phyloP scores from a whole-genome alignment of 2,113 vertebrate genomes.

The Mungos mungo region DNA sequence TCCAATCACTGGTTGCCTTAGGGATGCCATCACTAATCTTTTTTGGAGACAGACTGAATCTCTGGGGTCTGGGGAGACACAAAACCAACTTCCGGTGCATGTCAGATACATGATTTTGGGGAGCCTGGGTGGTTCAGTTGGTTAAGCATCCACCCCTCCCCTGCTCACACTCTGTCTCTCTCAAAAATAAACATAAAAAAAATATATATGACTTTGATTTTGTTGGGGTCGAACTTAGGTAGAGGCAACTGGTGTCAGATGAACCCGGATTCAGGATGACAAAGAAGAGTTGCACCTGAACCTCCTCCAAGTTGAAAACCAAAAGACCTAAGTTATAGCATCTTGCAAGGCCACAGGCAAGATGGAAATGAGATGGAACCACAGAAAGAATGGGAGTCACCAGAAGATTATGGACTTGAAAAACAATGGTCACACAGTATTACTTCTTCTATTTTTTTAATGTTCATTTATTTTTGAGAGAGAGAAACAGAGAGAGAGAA shows the following conservation, averaged over 20 bases:
- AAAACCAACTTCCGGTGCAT: background rate
- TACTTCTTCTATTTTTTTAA: background rate
- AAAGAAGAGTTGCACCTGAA: background rate
- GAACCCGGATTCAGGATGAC: background rate
- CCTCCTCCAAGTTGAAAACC: background rate
- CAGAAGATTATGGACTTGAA: background rate
- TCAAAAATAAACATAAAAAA: too few species aligned
- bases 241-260: background rate
- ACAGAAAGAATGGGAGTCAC: background rate
- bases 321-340: background rate
- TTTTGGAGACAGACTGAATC: background rate
- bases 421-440: background rate
- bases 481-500: too few species aligned
- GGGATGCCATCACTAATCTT: background rate
- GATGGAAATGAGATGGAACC: background rate
- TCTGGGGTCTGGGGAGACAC: background rate
- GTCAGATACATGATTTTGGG: background rate
- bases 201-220: background rate
- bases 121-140: too few species aligned
- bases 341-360: background rate
- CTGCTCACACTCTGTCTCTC: too few species aligned
- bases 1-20: background rate
- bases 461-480: too few species aligned
- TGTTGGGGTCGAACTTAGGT: background rate
- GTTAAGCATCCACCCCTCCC: too few species aligned